phyloP scores from a whole-genome alignment of 2,797 vertebrate species.

The Neomorphus geoffroyi region DNA sequence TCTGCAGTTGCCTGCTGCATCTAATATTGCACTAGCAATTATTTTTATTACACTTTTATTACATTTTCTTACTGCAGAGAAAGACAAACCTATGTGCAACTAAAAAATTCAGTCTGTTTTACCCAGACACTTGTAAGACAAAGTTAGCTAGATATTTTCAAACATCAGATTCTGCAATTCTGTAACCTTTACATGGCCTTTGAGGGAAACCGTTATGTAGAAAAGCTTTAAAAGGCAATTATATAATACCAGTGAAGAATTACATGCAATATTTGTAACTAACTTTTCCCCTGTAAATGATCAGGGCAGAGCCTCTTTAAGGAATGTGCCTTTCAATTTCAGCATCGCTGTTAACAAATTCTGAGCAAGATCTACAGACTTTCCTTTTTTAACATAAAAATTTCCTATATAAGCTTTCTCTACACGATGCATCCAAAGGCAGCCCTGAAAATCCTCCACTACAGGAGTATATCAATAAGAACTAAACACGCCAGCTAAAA shows the following conservation, averaged over 20 bases:
- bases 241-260: not conserved
- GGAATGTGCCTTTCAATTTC: not conserved
- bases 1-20: not conserved
- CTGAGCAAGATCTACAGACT: not conserved
- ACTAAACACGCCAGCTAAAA: not conserved
- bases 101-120: not conserved
- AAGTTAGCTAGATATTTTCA: not conserved
- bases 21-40: not conserved
- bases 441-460: not conserved
- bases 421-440: not conserved
- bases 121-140: not conserved
- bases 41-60: not conserved
- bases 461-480: not conserved
- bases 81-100: not conserved
- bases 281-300: not conserved
- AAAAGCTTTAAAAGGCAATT: not conserved
- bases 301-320: not conserved
- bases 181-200: not conserved
- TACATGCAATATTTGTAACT: not conserved
- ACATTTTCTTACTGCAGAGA: not conserved
- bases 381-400: not conserved
- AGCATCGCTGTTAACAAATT: not conserved
- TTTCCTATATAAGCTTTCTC: not conserved
- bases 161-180: not conserved
- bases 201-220: not conserved